These are phyloP conservation scores for Pogonomyrmex barbatus DNA, from an alignment of 1,140 invertebrate genomes.

Conservation along the genomic window DNA sequence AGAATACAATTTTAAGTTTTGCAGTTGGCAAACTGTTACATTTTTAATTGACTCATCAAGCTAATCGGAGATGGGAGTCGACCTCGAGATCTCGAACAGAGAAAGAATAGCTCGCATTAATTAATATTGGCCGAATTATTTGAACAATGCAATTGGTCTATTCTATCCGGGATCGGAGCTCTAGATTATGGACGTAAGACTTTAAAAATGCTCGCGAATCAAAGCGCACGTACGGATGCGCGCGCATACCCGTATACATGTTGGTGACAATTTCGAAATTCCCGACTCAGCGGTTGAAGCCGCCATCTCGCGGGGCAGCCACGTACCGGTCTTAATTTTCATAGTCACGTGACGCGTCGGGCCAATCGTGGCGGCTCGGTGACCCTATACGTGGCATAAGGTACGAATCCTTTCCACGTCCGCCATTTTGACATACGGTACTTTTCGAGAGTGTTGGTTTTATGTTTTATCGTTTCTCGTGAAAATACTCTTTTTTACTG, in stretches of 20 bases:
- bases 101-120: no score
- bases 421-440: conserved; percentile 93
- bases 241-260: not conserved
- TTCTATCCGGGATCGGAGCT: no score
- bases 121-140: no score
- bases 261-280: conserved; percentile 51
- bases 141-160: no score
- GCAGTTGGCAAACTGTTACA: no score
- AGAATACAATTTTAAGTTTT: no score
- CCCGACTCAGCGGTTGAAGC: not conserved
- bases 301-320: conserved; percentile 41
- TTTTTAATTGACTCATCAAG: no score
- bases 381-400: conserved; percentile 91
- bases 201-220: no score
- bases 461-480: conserved; percentile 90
- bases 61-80: no score
- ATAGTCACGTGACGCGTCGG: conserved; percentile 64
- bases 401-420: conserved; percentile 90
- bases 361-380: conserved; percentile 68
- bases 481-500: conserved; percentile 88
- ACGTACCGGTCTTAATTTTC: conserved; percentile 31
- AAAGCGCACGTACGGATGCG: not conserved
- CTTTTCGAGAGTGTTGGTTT: conserved; percentile 89
- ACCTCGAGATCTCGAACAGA: no score
- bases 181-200: no score